Percentiles rank a stretch among this genome's conserved stretches.
These are phyloP conservation scores for Zaprionus tsacasi DNA, from an alignment of 1,140 invertebrate genomes.

Conservation along the genomic window DNA sequence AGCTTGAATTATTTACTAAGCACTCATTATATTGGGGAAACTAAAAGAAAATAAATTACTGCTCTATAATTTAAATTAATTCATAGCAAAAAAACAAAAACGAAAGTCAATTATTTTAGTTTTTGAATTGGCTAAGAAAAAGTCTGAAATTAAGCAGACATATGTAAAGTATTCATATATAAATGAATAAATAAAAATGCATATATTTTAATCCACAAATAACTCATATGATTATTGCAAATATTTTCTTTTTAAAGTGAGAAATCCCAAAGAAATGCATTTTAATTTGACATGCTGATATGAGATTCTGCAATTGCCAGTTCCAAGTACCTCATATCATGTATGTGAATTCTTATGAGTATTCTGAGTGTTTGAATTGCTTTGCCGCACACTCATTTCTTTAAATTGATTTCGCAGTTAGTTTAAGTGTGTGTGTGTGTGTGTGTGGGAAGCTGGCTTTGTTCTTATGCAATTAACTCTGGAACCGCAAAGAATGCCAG, in stretches of 20 bases:
- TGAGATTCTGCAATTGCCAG: background rate
- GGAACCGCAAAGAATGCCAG: background rate
- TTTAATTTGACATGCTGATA: background rate
- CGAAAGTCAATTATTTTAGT: no score
- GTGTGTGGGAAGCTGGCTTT: slow-evolving; percentile 1
- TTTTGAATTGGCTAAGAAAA: no score
- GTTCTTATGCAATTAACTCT: slow-evolving; percentile 7
- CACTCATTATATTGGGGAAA: background rate
- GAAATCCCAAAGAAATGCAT: background rate
- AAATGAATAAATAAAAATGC: no score
- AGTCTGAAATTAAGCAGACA: no score
- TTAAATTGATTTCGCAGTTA: slow-evolving; percentile 1
- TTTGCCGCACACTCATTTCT: background rate
- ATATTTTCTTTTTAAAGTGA: background rate
- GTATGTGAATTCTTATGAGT: background rate
- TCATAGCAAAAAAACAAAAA: no score
- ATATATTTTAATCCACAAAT: no score
- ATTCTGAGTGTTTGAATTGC: background rate
- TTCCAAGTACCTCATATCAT: background rate
- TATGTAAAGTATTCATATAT: no score
- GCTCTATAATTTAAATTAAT: no score
- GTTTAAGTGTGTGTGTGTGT: background rate
- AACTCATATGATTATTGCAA: no score
- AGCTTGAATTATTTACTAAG: background rate
- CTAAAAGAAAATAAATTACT: no score